Evolutionary conservation across 1,140 invertebrate genomes (phyloP), one percentile per base, ranked within the genome.

Genomic region (Eriosoma lanigerum): DNA sequence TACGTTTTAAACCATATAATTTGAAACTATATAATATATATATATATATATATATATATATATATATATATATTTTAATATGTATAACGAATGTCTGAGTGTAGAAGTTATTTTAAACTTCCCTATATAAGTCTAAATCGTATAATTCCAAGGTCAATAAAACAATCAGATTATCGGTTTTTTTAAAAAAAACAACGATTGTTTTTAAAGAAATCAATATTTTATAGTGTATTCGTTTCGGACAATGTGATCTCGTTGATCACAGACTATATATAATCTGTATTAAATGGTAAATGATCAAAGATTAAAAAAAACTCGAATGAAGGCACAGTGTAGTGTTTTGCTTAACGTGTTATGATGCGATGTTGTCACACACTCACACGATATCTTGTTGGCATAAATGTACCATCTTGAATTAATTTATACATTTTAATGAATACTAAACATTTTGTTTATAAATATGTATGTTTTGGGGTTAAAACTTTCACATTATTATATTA

Each of bases 1-100:
- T 26, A 48, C 17, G 24, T 50, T 52, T 72, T 52, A 52, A 70
- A 72, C 46, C 46, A 19, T 72, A 17, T 52, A 72, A 72, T 72
- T 29, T 50, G 5, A 29, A 8, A 4, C 32, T 38, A 38, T 38
- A 38, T 38, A 72, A 38, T 52, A 17, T 52, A 52, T 44, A 0
- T 44, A 12, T 72, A 26, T n/a, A 46, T 3, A n/a, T 54, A 52
- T 52, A 19, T 48, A 17, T 17, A 12, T 38, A 38, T 38, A 38
- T 38, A 72, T n/a, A 38, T 52, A 17, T 52, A 52, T 44, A 0
- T 44, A 12, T 72, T 50, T n/a, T 68, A n/a, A n/a, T 54, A 52
- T 52, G 26, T 48, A 17, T 17, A 12, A 29, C 1, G 13, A 19
- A 12, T 72, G 48, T 72, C 17, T 19, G 46, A 12, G 9, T 0